A percentile compares a stretch with the other conserved stretches of the same genome.
Evolutionary conservation across 2,797 vertebrate genomes (phyloP).

Genomic region (Limosa lapponica): DNA sequence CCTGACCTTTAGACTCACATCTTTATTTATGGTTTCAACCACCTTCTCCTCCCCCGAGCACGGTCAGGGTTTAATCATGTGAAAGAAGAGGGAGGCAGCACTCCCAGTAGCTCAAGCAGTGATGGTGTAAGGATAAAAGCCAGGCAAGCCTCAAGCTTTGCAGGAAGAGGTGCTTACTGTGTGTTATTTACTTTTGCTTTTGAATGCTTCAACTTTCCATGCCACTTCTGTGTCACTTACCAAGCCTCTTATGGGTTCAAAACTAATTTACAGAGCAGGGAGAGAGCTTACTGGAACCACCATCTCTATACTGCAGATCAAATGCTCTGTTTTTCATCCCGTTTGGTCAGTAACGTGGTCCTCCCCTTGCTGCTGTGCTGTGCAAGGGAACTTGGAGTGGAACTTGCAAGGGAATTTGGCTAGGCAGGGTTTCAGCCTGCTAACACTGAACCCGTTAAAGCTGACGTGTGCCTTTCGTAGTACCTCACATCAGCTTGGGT

Average conservation of each 20-base stretch:
- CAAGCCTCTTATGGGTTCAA: neutral
- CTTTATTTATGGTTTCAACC: conserved; percentile 1
- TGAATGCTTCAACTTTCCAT: neutral
- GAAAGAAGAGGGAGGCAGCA: neutral
- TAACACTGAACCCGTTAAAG: neutral
- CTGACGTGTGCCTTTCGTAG: neutral
- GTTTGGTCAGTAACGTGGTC: neutral
- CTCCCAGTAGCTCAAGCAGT: neutral
- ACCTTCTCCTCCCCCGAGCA: neutral
- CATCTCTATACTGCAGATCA: neutral
- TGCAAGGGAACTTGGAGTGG: neutral
- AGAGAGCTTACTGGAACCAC: neutral
- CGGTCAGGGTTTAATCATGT: neutral
- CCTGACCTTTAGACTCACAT: neutral
- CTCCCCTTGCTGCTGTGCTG: neutral
- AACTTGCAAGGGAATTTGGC: neutral
- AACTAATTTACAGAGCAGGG: neutral
- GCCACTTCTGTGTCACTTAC: neutral
- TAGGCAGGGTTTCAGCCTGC: neutral
- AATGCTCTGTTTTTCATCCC: neutral
- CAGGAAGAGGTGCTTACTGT: neutral
- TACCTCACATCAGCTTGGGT: neutral
- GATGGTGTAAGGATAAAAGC: neutral
- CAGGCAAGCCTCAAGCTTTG: neutral
- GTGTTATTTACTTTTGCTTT: neutral